Evolutionary conservation across 2,797 vertebrate species (phyloP), one percentile per base, ranked within the genome.

Genomic region (Sciurus carolinensis): DNA sequence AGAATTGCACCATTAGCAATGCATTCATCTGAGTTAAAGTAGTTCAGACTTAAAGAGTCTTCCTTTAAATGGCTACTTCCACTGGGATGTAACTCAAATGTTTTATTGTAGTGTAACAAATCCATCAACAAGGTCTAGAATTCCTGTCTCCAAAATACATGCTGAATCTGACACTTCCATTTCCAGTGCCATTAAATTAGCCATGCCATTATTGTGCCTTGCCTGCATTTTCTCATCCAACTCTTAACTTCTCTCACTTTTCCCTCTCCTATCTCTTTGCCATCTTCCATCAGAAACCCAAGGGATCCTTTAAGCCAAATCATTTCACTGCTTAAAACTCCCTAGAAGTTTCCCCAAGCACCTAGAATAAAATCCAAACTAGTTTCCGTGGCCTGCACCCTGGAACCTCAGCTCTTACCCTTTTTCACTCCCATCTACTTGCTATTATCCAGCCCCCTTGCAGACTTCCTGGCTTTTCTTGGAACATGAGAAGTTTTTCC

Each of bases 1-100:
- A 90, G 80, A 96, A 95, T 20, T 83, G 85, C 14, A 75, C 47
- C 50, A 97, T 95, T 96, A 94, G 26, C 94, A 69, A 94, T 15
- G 67, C 87, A 93, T 90, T 95, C 76, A 67, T 76, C 87, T 93
- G 94, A 87, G 59, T 94, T 94, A 93, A 94, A 42, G 42, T 36
- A 86, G 86, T 83, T 88, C 26, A 24, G 47, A 7, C 84, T 95
- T 95, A 95, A 89, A 95, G 42, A 90, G 59, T 81, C 57, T n/a
- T 77, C 47, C 59, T 94, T 81, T 89, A 94, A 95, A 94, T 50
- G 71, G 52, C 52, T 91, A 85, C 91, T 92, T 93, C 76, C 64
- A 81, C 30, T 36, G 47, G 72, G 57, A 84, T 42, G n/a, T 59
- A 94, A 91, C 73, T 62, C 52, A 30, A 15, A 79, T 6, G 18